Percentiles rank a stretch among this genome's conserved stretches.
phyloP scores from a whole-genome alignment of 2,113 vertebrate genomes.

The Podocnemis expansa region DNA sequence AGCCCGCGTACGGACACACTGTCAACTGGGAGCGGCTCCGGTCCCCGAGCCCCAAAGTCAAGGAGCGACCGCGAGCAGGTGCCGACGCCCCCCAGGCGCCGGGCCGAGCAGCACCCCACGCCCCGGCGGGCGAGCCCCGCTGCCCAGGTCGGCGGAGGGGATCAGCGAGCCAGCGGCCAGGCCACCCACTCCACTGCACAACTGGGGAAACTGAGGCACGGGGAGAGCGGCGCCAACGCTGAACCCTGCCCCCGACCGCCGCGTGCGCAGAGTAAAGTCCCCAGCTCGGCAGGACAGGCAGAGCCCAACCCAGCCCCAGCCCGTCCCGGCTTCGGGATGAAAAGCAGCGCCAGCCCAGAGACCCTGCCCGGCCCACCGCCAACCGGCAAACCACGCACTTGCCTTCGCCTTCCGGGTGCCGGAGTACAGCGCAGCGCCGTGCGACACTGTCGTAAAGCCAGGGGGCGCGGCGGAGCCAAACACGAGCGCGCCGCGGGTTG shows the following conservation, averaged over 20 bases:
- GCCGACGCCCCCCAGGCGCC: not conserved
- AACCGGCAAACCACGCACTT: not conserved
- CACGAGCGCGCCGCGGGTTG: rapidly evolving
- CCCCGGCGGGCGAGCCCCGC: too few relatives aligned
- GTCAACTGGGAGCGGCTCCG: not conserved
- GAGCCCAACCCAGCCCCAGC: not conserved
- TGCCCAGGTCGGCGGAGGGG: too few relatives aligned
- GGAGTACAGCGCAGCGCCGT: not conserved
- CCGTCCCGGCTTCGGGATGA: not conserved
- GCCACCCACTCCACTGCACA: not conserved
- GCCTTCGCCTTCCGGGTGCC: not conserved
- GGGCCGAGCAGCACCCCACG: not conserved
- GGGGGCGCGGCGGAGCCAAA: not conserved
- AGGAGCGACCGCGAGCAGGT: not conserved
- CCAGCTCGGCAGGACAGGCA: not conserved
- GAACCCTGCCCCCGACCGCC: not conserved
- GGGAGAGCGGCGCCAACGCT: not conserved
- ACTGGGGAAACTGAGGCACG: not conserved
- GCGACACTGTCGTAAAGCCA: constrained; percentile 19
- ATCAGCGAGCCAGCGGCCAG: not conserved
- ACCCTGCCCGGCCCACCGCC: too few relatives aligned
- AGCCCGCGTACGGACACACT: not conserved
- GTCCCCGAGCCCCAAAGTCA: not conserved
- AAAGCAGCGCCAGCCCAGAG: too few relatives aligned
- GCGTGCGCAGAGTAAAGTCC: not conserved